Evolutionary conservation across 2,888 invertebrate genomes (phyloP), one percentile per base, ranked within the genome.

Genomic region (Camptogramma bilineatum): DNA sequence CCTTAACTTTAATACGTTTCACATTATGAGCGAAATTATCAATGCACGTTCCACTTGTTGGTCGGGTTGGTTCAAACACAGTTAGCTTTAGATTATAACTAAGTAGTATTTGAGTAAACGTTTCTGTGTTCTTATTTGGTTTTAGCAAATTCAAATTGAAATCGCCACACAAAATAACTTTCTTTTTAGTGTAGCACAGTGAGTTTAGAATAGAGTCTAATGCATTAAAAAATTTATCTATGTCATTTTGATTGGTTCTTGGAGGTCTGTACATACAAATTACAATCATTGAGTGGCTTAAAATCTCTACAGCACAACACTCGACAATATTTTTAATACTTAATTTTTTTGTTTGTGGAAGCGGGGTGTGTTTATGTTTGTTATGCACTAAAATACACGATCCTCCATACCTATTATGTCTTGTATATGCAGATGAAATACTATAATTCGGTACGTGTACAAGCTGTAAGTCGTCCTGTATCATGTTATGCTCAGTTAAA

Each of bases 401-500:
- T 16, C 57, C 57, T 18, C 50, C 48, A 39, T 50, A 47, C 5
- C 50, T 31, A 50, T 50, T 57, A n/a, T 39, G 48, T n/a, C 50
- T 47, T n/a, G 48, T 47, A 21, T 50, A 57, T 0, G 9, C 24
- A 13, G 50, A 42, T 19, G 50, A 7, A 4, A 57, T 7, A 21
- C 10, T 48, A 24, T 39, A 50, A 19, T 50, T 57, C 10, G 48
- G 50, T 2, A 57, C 10, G n/a, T 50, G 34, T 2, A 57, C 3
- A n/a, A 50, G 34, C n/a, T 21, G 13, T 7, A 47, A 17, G 16
- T 57, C 57, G 7, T 39, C 34, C n/a, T 57, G 28, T 18, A 28
- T 39, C 57, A 57, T 57, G 42, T 57, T 57, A n/a, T 57, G 57
- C 17, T 57, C 57, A 8, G 57, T 57, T 24, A 57, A 0, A 51